phyloP scores from a whole-genome alignment of 2,113 vertebrate species.

The Accipiter cooperii region DNA sequence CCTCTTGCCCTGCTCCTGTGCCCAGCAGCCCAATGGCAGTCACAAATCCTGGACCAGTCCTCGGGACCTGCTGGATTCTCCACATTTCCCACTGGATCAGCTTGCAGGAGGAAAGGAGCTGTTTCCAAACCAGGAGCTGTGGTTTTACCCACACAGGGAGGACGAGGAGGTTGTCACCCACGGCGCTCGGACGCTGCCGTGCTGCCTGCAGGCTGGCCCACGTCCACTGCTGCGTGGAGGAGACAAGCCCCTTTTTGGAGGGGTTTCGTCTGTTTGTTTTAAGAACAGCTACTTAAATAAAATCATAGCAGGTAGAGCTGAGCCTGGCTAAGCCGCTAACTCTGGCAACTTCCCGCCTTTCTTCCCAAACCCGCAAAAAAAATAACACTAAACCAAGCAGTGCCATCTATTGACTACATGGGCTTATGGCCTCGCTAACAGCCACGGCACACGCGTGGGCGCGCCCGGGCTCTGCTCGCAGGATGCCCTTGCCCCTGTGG shows the following conservation, averaged over 20 bases:
- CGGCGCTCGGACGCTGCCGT: rapidly evolving
- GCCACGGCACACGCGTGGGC: rapidly evolving
- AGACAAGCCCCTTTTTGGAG: not conserved
- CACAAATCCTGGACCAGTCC: not conserved
- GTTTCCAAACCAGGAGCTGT: not conserved
- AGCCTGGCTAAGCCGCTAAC: not conserved
- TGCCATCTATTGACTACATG: not conserved
- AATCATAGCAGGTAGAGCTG: not conserved
- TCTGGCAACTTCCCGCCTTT: not conserved
- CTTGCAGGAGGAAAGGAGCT: not conserved
- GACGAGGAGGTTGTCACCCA: too few species aligned
- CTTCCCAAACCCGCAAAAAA: rapidly evolving
- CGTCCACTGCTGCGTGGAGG: not conserved
- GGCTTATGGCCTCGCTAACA: not conserved
- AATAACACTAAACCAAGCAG: not conserved
- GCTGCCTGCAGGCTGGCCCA: not conserved
- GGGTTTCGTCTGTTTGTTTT: not conserved
- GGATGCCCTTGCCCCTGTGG: not conserved
- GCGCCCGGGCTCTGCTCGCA: rapidly evolving
- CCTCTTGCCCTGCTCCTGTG: not conserved
- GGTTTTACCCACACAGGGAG: not conserved
- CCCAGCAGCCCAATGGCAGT: not conserved
- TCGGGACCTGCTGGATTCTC: rapidly evolving
- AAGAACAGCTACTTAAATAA: not conserved
- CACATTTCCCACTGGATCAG: rapidly evolving